Conservation (phyloP, 2,888 invertebrate genomes). For the Drosophila subquinaria region DNA sequence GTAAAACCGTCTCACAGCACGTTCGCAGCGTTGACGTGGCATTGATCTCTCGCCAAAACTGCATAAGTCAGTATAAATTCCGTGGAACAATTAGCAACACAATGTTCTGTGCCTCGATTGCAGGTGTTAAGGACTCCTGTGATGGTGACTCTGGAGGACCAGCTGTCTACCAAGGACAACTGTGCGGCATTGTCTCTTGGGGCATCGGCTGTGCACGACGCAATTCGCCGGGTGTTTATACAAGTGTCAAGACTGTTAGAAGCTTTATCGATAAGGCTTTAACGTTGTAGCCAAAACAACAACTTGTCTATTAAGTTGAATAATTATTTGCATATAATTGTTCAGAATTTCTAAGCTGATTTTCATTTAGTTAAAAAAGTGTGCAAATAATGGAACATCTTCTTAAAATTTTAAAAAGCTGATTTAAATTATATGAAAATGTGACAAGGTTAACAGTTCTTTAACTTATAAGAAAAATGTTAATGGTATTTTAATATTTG, state of each 20-base stretch:
- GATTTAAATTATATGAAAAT: no score
- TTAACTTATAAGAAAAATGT: neutral
- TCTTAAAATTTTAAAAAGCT: no score
- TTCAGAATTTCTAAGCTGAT: neutral
- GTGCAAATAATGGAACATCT: no score
- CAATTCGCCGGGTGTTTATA: constrained; percentile 92
- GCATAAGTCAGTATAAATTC: constrained; percentile 59
- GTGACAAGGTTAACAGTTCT: neutral
- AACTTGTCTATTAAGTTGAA: constrained; percentile 9
- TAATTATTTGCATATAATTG: neutral
- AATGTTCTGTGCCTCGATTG: constrained; percentile 81
- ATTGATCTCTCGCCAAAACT: constrained; percentile 62
- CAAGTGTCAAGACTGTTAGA: constrained; percentile 87
- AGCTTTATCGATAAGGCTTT: constrained; percentile 72
- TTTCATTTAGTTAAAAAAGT: neutral
- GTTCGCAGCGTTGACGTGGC: constrained; percentile 75
- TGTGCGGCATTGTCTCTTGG: constrained; percentile 90
- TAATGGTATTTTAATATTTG: neutral
- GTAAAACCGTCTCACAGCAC: constrained; percentile 57
- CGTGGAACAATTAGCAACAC: constrained; percentile 61
- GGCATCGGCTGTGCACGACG: constrained; percentile 85
- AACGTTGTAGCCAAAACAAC: constrained; percentile 37
- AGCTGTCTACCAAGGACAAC: constrained; percentile 68
- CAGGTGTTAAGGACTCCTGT: constrained; percentile 79
- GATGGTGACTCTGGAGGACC: constrained; percentile 85